Base-by-base conservation (phyloP, 2,113 vertebrate species). In the Quiscalus mexicanus region DNA sequence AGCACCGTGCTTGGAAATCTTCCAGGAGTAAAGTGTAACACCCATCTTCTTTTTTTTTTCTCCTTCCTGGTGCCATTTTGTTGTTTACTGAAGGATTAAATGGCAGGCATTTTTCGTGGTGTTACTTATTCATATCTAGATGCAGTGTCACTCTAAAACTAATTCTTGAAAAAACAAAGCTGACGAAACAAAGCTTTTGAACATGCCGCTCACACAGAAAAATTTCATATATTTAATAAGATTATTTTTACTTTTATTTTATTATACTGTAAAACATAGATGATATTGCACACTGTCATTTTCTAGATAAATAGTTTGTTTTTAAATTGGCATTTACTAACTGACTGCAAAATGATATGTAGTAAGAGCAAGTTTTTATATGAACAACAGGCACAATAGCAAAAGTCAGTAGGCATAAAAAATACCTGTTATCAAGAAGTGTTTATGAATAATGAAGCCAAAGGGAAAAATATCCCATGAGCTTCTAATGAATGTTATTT, bases 31-130 rank as follows among this genome's bases (percentile, higher is more conserved):
- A 73, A 52, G 10, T 60, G 17, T 45, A n/a, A 11, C 3, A 15
- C 0, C 3, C 22, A 5, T 4, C 2, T 31, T 33, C 1, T 18
- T 15, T 35, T n/a, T 23, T 23, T 50, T 33, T n/a, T 3, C 8
- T 17, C 20, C 52, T 31, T 19, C 17, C 5, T 16, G 4, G 3
- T 70, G 23, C 20, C 8, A n/a, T 44, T 88, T 31, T 39, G 5
- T 49, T 3, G 2, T 53, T 67, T 83, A 52, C 28, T 62, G 76
- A 70, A 71, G 22, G 15, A 44, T 19, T 16, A 56, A 89, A 41
- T 22, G 20, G 3, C 23, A 73, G n/a, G 10, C 59, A 31, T 5
- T 80, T 52, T 77, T 75, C 15, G 20, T 41, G 17, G 10, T 49
- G 27, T 33, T 65, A 16, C 6, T 37, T 70, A 13, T 15, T 71